A percentile compares a stretch with the other conserved stretches of the same genome.
These are phyloP conservation scores for Etheostoma perlongum DNA, from an alignment of 2,797 vertebrate species.

Conservation along the genomic window DNA sequence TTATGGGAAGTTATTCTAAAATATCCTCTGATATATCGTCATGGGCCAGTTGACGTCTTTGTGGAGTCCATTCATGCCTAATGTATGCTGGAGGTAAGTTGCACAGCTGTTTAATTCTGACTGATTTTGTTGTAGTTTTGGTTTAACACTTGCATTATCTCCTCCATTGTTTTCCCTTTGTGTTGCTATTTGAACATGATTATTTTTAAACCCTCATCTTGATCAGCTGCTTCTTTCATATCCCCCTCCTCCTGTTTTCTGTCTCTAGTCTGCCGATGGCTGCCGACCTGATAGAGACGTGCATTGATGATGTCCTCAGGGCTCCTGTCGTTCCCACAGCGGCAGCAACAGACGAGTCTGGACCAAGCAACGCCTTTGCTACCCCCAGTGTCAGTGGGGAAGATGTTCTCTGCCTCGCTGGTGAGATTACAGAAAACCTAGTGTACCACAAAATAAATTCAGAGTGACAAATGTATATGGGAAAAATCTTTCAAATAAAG, in stretches of 20 bases:
- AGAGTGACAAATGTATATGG: neutral
- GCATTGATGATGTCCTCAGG: constrained; percentile 82
- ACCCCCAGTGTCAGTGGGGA: constrained; percentile 55
- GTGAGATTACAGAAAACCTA: constrained; percentile 65
- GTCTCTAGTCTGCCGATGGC: constrained; percentile 84
- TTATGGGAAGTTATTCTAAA: constrained; percentile 3
- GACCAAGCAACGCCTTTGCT: constrained; percentile 57
- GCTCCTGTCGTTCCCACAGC: constrained; percentile 68
- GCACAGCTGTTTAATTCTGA: constrained; percentile 12
- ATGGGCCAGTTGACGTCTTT: constrained; percentile 34
- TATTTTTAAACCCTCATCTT: neutral
- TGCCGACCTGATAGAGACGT: constrained; percentile 88
- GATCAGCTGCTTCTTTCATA: neutral
- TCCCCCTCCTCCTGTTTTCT: constrained; percentile 12
- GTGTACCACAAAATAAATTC: neutral
- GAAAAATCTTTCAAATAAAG: neutral
- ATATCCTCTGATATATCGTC: constrained; percentile 7
- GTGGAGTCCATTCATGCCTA: constrained; percentile 37
- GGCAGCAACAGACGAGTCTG: constrained; percentile 76
- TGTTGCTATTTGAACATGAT: neutral
- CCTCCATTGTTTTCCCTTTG: neutral
- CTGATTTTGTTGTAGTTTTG: constrained; percentile 12
- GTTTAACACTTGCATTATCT: neutral
- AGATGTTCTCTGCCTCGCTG: constrained; percentile 71
- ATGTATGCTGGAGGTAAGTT: constrained; percentile 62